Conservation (phyloP, 2,113 vertebrate genomes). For the Heterochromis multidens region DNA sequence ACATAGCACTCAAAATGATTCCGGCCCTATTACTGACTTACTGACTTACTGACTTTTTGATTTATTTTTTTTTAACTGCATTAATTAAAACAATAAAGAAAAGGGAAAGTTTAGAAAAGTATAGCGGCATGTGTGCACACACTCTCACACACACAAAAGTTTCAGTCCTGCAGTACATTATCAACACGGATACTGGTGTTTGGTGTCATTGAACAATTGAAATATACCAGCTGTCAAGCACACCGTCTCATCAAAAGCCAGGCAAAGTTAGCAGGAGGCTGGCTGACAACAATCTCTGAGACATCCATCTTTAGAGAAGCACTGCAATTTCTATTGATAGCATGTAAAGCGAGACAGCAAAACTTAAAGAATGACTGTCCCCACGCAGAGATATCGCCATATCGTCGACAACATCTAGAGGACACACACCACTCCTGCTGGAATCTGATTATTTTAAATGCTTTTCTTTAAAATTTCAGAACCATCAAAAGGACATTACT, state of each 20-base stretch:
- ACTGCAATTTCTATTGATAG: constrained; percentile 65
- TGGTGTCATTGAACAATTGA: constrained; percentile 63
- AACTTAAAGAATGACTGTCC: constrained; percentile 73
- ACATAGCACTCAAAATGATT: not conserved
- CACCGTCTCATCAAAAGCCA: constrained; percentile 61
- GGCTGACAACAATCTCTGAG: constrained; percentile 67
- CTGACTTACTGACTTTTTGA: too few relatives aligned
- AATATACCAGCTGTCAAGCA: constrained; percentile 60
- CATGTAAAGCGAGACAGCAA: constrained; percentile 66
- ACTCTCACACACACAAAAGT: not conserved
- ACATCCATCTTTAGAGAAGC: constrained; percentile 71
- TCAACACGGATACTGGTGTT: constrained; percentile 33
- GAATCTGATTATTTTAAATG: constrained; percentile 73
- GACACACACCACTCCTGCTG: constrained; percentile 65
- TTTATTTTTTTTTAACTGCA: not conserved
- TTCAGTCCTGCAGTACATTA: constrained; percentile 37
- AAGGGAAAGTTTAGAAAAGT: not conserved
- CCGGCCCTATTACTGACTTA: not conserved
- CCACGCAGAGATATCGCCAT: constrained; percentile 54
- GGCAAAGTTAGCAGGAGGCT: constrained; percentile 55
- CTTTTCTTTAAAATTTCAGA: constrained; percentile 70
- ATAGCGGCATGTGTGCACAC: not conserved
- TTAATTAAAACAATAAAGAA: not conserved
- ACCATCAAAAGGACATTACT: constrained; percentile 70
- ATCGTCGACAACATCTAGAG: constrained; percentile 77